These are phyloP conservation scores for Neolamprologus kungweensis DNA, from an alignment of 2,113 vertebrate genomes.

Conservation along the genomic window DNA sequence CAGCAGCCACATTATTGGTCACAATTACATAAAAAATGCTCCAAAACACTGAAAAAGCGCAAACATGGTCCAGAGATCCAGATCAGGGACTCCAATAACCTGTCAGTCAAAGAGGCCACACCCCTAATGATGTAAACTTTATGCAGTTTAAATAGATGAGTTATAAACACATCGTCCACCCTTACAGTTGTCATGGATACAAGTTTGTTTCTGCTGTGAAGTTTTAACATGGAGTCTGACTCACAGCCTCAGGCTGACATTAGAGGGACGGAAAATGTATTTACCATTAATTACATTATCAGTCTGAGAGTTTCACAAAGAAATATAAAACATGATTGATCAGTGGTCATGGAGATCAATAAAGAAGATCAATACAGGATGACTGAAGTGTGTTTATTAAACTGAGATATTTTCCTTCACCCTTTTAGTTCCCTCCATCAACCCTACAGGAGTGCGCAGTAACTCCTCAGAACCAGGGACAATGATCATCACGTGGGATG, in stretches of 20 bases:
- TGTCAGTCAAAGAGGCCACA: background rate
- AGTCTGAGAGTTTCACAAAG: background rate
- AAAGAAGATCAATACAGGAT: background rate
- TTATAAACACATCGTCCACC: background rate
- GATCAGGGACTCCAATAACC: background rate
- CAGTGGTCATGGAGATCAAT: background rate
- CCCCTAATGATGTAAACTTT: background rate
- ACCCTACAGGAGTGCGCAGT: constrained; percentile 72
- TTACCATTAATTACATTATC: background rate
- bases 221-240: background rate
- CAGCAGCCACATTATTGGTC: background rate
- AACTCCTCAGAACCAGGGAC: constrained; percentile 72
- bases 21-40: background rate
- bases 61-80: background rate
- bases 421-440: constrained; percentile 67
- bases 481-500: constrained; percentile 80
- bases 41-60: background rate
- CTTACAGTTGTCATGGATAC: background rate
- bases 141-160: background rate
- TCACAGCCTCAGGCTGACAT: background rate
- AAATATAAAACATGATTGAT: background rate
- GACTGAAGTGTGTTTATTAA: background rate
- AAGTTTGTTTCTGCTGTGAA: background rate
- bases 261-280: background rate
- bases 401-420: background rate